Evolutionary conservation across 2,888 invertebrate species (phyloP).

Genomic region (Acanthosepion esculentum): DNA sequence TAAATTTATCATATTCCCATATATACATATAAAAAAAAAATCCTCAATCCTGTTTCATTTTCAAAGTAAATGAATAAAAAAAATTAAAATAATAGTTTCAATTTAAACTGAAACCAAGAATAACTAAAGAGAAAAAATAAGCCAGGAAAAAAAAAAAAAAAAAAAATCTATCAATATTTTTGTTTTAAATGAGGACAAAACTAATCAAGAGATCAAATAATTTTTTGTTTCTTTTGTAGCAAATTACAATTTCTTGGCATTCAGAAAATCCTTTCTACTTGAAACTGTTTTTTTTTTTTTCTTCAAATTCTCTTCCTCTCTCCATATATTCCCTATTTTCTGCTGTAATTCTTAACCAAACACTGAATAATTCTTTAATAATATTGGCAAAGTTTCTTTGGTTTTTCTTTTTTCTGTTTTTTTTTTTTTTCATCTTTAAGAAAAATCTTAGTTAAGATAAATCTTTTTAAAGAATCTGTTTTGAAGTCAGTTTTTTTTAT

Average conservation of each 20-base stretch:
- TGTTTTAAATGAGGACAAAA: background rate
- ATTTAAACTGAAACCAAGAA: no score
- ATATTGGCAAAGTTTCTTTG: background rate
- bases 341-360: background rate
- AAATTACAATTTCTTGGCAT: slow-evolving; percentile 33
- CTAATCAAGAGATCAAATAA: background rate
- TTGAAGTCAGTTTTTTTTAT: background rate
- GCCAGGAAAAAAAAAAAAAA: background rate
- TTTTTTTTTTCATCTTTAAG: background rate
- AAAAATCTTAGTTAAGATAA: background rate
- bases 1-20: background rate
- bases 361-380: background rate
- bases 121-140: no score
- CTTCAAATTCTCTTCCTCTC: background rate
- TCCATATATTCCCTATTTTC: background rate
- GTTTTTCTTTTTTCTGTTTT: background rate
- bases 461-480: background rate
- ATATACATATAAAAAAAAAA: background rate
- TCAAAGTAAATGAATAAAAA: background rate
- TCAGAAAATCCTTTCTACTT: no score
- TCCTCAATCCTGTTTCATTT: background rate
- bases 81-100: background rate
- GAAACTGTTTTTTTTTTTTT: no score
- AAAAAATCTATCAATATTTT: background rate
- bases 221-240: background rate